Evolutionary conservation across 2,113 vertebrate species (phyloP).

Genomic region (Protobothrops flavoviridis): DNA sequence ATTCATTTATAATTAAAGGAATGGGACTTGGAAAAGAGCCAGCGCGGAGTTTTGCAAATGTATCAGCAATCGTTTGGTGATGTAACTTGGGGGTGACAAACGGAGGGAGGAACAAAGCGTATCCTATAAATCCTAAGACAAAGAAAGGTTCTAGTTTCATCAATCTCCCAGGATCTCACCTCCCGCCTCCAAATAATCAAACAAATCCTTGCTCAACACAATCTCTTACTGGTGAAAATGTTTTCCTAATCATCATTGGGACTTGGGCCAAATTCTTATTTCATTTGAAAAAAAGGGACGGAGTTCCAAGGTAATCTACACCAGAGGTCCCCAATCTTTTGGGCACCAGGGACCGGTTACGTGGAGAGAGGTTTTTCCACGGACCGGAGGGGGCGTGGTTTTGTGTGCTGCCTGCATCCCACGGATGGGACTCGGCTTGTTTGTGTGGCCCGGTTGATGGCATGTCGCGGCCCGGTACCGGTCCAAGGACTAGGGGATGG

Average conservation of each 20-base stretch:
- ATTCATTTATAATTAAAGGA: background rate
- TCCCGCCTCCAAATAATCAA: background rate
- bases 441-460: too few relatives aligned
- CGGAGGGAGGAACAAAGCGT: background rate
- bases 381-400: too few relatives aligned
- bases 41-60: background rate
- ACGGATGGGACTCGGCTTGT: too few relatives aligned
- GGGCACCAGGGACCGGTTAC: too few relatives aligned
- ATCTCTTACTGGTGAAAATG: background rate
- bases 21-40: background rate
- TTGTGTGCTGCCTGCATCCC: too few relatives aligned
- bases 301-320: background rate
- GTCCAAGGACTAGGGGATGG: too few relatives aligned
- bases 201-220: slow-evolving; percentile 16
- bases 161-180: background rate
- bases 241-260: slow-evolving; percentile 10
- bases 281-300: slow-evolving; percentile 33
- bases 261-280: slow-evolving; percentile 20
- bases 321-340: too few relatives aligned
- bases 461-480: too few relatives aligned
- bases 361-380: too few relatives aligned
- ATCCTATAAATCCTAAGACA: background rate
- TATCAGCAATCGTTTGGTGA: background rate
- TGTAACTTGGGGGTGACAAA: background rate
- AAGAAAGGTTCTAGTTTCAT: background rate